Conservation (phyloP, 37 sponge, comb jelly and placozoan species). For the Halisarca cf. caerulea region DNA sequence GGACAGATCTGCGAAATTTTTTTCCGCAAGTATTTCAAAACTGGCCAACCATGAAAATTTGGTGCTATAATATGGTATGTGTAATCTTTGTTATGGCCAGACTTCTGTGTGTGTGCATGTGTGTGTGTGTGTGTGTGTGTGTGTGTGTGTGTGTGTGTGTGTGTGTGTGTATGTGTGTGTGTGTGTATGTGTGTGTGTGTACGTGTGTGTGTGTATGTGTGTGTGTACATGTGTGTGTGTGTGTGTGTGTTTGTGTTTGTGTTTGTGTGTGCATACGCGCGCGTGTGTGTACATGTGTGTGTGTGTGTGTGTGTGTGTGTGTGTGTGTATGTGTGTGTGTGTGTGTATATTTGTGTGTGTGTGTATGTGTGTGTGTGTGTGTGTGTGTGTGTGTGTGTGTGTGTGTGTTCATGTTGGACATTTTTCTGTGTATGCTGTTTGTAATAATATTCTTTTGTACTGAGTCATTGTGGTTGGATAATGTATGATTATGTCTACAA, state of each 20-base stretch:
- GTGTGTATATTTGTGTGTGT: slow-evolving; percentile 20
- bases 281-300: slow-evolving; percentile 22
- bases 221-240: slow-evolving; percentile 28
- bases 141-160: slow-evolving; percentile 12
- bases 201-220: slow-evolving; percentile 5
- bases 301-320: slow-evolving; percentile 18
- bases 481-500: no score
- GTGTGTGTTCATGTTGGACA: slow-evolving; percentile 6
- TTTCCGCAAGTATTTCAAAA: no score
- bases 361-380: slow-evolving; percentile 37
- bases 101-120: slow-evolving; percentile 2
- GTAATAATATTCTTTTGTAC: neutral
- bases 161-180: slow-evolving; percentile 26
- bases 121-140: slow-evolving; percentile 29
- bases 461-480: no score
- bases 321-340: neutral
- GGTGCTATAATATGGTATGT: no score
- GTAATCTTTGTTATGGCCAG: no score
- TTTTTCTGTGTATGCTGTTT: neutral
- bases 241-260: slow-evolving; percentile 35
- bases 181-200: neutral
- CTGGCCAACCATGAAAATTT: no score
- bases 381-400: slow-evolving; percentile 23
- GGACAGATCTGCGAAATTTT: no score
- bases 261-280: slow-evolving; percentile 33